Conservation (phyloP, 2,113 vertebrate species). For the Myanophis thanlyinensis region DNA sequence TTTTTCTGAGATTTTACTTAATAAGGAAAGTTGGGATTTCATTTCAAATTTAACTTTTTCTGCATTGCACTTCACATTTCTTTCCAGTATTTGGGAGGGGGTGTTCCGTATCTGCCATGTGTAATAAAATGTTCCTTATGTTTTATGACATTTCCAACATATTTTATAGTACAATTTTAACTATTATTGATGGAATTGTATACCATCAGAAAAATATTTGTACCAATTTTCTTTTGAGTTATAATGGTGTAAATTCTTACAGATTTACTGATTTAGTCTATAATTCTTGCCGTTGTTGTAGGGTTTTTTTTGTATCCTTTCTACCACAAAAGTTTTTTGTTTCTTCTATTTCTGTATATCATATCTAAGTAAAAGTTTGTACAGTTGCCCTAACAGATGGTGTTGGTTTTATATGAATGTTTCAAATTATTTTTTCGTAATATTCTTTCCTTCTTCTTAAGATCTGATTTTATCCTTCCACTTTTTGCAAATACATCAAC, state of each 20-base stretch:
- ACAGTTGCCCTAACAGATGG: not conserved
- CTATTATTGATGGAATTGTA: not conserved
- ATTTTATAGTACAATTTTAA: not conserved
- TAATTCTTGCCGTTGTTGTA: not conserved
- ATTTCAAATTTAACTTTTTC: not conserved
- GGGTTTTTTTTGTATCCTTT: not conserved
- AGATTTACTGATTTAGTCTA: not conserved
- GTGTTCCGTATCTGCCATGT: not conserved
- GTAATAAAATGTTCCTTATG: not conserved
- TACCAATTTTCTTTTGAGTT: not conserved
- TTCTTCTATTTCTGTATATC: not conserved
- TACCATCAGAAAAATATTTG: not conserved
- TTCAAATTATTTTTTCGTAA: not conserved
- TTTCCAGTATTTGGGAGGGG: not conserved
- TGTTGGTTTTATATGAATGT: not conserved
- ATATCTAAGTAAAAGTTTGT: not conserved
- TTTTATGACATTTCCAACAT: not conserved
- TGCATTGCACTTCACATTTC: not conserved
- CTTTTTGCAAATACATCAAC: not conserved
- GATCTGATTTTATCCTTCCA: not conserved
- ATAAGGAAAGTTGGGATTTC: not conserved
- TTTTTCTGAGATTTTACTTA: not conserved
- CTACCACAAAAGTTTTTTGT: not conserved
- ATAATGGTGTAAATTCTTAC: not conserved
- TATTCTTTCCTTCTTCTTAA: not conserved